phyloP scores from a whole-genome alignment of 1,140 invertebrate genomes.

The Holotrichia oblita region DNA sequence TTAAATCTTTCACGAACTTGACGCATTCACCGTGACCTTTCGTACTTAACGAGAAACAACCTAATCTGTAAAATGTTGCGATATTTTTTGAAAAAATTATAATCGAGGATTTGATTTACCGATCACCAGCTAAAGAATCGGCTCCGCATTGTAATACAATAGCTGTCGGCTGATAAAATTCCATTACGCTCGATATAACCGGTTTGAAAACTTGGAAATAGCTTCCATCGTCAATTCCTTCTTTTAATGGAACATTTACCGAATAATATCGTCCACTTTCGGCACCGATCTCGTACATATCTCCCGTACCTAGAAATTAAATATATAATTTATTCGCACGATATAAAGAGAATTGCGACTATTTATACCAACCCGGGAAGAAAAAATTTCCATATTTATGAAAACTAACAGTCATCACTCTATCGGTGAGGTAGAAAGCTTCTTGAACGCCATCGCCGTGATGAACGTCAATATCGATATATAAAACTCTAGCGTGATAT shows the following conservation, averaged over 20 bases:
- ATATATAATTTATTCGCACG: constrained; percentile 32
- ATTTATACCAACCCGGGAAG: constrained; percentile 73
- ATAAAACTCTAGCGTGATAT: constrained; percentile 94
- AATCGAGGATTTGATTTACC: constrained; percentile 60
- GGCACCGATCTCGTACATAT: constrained; percentile 97
- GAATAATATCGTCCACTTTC: constrained; percentile 95
- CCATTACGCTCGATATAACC: constrained; percentile 93
- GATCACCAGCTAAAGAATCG: constrained; percentile 95
- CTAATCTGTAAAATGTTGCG: constrained; percentile 60
- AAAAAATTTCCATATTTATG: constrained; percentile 99
- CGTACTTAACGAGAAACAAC: constrained; percentile 88
- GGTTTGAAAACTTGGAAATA: constrained; percentile 95
- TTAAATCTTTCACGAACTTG: constrained; percentile 93
- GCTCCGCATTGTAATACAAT: constrained; percentile 99
- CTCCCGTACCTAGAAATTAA: constrained; percentile 81
- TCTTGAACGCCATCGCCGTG: constrained; percentile 99
- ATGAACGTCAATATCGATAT: constrained; percentile 99
- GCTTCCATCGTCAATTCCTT: constrained; percentile 95
- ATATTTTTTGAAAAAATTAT: constrained; percentile 19
- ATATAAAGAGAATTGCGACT: too few relatives aligned
- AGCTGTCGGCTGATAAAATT: constrained; percentile 95
- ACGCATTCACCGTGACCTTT: constrained; percentile 97
- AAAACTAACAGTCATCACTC: constrained; percentile 99
- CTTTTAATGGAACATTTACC: constrained; percentile 95
- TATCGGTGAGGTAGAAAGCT: constrained; percentile 97